Conservation (phyloP, 2,888 invertebrate species). For the Acanthococcus lagerstroemiae region DNA sequence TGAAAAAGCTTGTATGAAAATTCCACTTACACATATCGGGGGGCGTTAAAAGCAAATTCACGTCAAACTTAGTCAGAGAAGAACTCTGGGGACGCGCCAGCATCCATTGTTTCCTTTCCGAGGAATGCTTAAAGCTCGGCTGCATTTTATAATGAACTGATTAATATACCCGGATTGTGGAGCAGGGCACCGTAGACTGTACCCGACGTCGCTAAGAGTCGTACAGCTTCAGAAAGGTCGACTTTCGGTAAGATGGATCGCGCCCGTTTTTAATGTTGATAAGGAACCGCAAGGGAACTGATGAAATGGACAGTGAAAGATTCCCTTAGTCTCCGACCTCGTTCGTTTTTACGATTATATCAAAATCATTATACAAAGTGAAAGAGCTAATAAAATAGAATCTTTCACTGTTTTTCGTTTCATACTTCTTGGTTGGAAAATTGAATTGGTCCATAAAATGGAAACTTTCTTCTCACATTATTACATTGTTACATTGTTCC, state of each 20-base stretch:
- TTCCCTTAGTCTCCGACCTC: too few species aligned
- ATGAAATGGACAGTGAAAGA: slow-evolving; percentile 25
- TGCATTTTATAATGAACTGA: slow-evolving; percentile 25
- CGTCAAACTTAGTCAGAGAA: slow-evolving; percentile 25
- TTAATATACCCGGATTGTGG: slow-evolving; percentile 18
- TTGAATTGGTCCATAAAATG: too few species aligned
- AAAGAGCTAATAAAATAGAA: too few species aligned
- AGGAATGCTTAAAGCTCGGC: slow-evolving; percentile 14
- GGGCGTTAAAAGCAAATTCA: slow-evolving; percentile 30
- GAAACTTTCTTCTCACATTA: too few species aligned
- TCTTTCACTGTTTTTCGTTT: too few species aligned
- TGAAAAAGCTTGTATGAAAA: slow-evolving; percentile 26
- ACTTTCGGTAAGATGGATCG: slow-evolving; percentile 17
- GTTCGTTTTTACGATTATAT: too few species aligned
- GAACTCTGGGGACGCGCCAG: slow-evolving; percentile 19
- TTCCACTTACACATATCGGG: slow-evolving; percentile 8
- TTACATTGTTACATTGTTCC: too few species aligned
- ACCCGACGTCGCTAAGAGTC: not conserved
- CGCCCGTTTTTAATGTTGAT: slow-evolving; percentile 20
- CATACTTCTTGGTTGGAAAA: too few species aligned
- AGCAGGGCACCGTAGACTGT: not conserved
- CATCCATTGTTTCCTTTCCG: slow-evolving; percentile 20
- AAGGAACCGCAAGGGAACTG: slow-evolving; percentile 23
- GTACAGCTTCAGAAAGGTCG: not conserved
- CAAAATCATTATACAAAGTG: too few species aligned